Percentiles rank a stretch among this genome's conserved stretches.
Evolutionary conservation across 2,888 invertebrate species (phyloP).

Genomic region (Harpagoxenus sublaevis): DNA sequence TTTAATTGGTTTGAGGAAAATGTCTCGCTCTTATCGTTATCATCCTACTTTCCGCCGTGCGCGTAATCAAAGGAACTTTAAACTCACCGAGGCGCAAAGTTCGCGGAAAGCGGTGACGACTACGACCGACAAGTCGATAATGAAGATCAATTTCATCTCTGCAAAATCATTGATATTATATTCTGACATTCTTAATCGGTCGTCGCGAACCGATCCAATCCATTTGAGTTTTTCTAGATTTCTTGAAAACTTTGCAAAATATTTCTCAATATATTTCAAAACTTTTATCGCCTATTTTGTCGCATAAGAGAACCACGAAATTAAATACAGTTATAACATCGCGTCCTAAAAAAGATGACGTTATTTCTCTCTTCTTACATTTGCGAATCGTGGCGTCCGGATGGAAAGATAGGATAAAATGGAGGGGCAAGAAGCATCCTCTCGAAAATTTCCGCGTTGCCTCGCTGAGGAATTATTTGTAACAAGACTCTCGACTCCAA

Average conservation of each 20-base stretch:
- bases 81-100: neutral
- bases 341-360: slow-evolving; percentile 5
- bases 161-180: neutral
- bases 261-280: neutral
- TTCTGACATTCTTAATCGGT: neutral
- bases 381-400: slow-evolving; percentile 5
- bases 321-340: slow-evolving; percentile 21
- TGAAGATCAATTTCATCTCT: neutral
- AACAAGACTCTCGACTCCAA: slow-evolving; percentile 53
- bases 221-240: neutral
- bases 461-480: slow-evolving; percentile 45
- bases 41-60: slow-evolving; percentile 53
- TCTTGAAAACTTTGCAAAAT: neutral
- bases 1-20: slow-evolving; percentile 80
- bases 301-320: neutral
- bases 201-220: neutral
- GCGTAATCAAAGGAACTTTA: slow-evolving; percentile 65
- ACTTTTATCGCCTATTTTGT: neutral
- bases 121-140: slow-evolving; percentile 14
- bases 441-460: slow-evolving; percentile 45
- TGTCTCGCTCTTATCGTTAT: slow-evolving; percentile 70
- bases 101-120: neutral
- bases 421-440: slow-evolving; percentile 26
- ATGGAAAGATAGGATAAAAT: slow-evolving; percentile 1
- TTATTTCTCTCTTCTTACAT: slow-evolving; percentile 16